Conservation (phyloP, 2,113 vertebrate genomes). For the Nipponia nippon region DNA sequence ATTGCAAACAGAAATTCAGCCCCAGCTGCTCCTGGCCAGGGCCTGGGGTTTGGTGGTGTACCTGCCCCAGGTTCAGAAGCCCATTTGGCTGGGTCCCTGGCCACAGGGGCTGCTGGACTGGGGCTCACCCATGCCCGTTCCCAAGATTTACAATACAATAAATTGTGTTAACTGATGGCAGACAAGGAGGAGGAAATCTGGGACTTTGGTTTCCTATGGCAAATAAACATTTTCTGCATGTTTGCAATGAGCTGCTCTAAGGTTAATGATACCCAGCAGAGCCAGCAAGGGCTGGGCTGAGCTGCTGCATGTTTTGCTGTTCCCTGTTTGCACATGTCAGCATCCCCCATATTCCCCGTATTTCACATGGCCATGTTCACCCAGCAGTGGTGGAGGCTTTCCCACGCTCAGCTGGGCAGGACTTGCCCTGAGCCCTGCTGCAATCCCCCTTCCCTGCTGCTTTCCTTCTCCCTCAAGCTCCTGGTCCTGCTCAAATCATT, state of each 20-base stretch:
- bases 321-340: rapidly evolving
- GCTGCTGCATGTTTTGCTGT: rapidly evolving
- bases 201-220: not conserved
- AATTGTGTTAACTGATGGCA: not conserved
- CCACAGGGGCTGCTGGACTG: rapidly evolving
- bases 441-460: no score
- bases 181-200: not conserved
- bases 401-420: rapidly evolving
- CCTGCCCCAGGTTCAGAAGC: not conserved
- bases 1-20: not conserved
- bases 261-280: not conserved
- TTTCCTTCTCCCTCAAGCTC: not conserved
- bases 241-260: not conserved
- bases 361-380: rapidly evolving
- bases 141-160: not conserved
- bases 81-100: rapidly evolving
- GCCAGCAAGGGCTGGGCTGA: not conserved
- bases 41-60: not conserved
- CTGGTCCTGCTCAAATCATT: not conserved
- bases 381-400: rapidly evolving
- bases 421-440: not conserved
- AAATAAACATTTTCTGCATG: not conserved
- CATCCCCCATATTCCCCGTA: no score
- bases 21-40: not conserved
- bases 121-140: not conserved